Base-by-base conservation (phyloP, 2,888 invertebrate species). In the Steinernema carpocapsae region DNA sequence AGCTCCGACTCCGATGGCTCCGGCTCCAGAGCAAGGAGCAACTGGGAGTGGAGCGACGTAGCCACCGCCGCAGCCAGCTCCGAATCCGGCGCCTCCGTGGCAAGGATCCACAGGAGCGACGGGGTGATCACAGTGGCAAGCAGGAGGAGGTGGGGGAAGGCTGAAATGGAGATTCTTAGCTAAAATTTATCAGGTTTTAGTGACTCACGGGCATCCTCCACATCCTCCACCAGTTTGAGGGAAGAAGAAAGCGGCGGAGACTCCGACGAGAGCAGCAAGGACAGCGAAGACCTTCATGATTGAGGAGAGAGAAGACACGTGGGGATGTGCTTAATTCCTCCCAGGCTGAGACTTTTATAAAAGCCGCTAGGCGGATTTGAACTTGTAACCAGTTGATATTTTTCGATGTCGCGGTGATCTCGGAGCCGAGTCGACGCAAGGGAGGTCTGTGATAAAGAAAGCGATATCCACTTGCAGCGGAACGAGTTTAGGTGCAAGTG, bases 191-290 rank as follows among this genome's bases (percentile, higher is more conserved):
- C 43, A 43, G 43, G 10, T 12, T 43, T 12, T 43, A 12, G 43
- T 43, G 43, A 43, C 43, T 43, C 14, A 43, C 43, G 43, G 10
- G 43, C 43, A 43, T 43, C 43, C 43, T 12, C 43, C 7, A n/a
- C n/a, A n/a, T n/a, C n/a, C n/a, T n/a, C n/a, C n/a, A 14, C 10
- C 24, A 56, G 26, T 22, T 4, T 56, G 56, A 43, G 43, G 7
- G 56, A 56, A 56, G 56, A 56, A 56, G 56, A 26, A 24, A 17
- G 24, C 56, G 19, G 56, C 26, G 56, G 22, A 12, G 56, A 26
- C 56, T 14, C 56, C 56, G 56, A 14, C 22, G 56, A 56, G 26
- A 26, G 56, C 56, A 26, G 26, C 6, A 6, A 56, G 56, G 56
- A 56, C 24, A 24, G 17, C 56, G 56, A 56, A 56, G 56, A 26